phyloP scores from a whole-genome alignment of 2,113 vertebrate genomes.

The Felis catus region DNA sequence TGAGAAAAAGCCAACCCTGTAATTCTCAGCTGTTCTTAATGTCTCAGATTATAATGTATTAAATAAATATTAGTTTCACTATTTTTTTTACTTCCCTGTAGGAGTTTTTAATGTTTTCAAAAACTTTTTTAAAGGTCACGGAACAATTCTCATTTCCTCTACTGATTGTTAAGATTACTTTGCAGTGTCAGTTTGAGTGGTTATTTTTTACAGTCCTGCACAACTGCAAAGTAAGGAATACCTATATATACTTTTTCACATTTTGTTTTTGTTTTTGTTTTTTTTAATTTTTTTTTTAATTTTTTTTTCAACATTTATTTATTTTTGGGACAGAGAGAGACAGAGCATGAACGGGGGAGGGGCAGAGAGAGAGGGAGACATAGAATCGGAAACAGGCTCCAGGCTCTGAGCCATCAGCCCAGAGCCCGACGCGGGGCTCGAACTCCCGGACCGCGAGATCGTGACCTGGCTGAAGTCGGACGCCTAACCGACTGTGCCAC shows the following conservation, averaged over 20 bases:
- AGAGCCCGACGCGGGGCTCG: too few species aligned
- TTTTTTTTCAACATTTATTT: too few species aligned
- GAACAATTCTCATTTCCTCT: background rate
- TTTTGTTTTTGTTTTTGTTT: background rate
- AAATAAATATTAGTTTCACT: background rate
- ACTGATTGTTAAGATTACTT: constrained; percentile 37
- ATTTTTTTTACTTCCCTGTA: constrained; percentile 11
- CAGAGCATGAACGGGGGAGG: too few species aligned
- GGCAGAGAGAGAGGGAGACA: too few species aligned
- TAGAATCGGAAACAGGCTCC: too few species aligned
- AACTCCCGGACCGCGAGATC: too few species aligned
- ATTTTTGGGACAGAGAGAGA: too few species aligned
- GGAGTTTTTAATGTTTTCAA: constrained; percentile 19
- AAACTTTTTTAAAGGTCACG: background rate
- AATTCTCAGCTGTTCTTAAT: background rate
- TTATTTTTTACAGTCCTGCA: background rate
- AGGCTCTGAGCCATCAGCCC: too few species aligned
- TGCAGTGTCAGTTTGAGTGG: background rate
- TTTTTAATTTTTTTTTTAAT: too few species aligned
- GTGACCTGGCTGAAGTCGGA: too few species aligned
- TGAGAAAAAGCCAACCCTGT: background rate
- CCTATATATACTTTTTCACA: background rate
- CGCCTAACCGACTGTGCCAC: too few species aligned
- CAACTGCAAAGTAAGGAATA: background rate
- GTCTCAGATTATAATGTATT: background rate